These are phyloP conservation scores for Crypturellus tataupa DNA, from an alignment of 2,797 vertebrate species.

Conservation along the genomic window DNA sequence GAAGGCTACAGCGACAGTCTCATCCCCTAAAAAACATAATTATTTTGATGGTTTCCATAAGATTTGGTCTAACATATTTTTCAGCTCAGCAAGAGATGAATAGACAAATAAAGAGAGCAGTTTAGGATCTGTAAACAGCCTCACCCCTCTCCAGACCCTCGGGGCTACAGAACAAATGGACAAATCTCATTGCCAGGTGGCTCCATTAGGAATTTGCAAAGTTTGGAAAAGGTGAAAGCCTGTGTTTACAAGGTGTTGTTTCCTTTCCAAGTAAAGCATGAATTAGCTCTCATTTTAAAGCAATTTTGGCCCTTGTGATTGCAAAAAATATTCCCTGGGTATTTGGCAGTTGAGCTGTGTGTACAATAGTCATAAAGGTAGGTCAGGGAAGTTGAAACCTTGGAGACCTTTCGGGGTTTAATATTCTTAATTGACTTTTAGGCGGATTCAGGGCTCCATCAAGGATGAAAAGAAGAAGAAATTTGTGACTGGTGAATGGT, in stretches of 20 bases:
- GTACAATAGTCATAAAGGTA: fast-evolving
- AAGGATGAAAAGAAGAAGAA: slow-evolving; percentile 82
- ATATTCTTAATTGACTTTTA: slow-evolving; percentile 11
- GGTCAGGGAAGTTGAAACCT: neutral
- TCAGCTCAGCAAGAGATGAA: neutral
- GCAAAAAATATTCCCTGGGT: neutral
- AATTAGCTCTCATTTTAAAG: neutral
- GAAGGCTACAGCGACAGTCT: neutral
- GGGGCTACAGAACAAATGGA: neutral
- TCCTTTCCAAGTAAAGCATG: neutral
- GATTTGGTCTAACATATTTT: neutral
- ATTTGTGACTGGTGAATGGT: slow-evolving; percentile 81
- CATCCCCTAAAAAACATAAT: neutral
- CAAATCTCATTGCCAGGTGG: neutral
- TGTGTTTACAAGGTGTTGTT: neutral
- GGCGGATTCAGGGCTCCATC: slow-evolving; percentile 74
- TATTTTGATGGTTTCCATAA: neutral
- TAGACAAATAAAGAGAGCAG: neutral
- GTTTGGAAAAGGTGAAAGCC: neutral
- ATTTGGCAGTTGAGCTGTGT: neutral
- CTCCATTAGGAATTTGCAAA: neutral
- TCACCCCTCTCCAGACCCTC: neutral
- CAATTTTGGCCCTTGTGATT: neutral
- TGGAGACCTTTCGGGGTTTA: neutral
- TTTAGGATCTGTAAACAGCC: neutral